Percentiles rank a stretch among this genome's conserved stretches.
phyloP scores from a whole-genome alignment of 1,140 invertebrate genomes.

The Lamellibrachia luymesi region DNA sequence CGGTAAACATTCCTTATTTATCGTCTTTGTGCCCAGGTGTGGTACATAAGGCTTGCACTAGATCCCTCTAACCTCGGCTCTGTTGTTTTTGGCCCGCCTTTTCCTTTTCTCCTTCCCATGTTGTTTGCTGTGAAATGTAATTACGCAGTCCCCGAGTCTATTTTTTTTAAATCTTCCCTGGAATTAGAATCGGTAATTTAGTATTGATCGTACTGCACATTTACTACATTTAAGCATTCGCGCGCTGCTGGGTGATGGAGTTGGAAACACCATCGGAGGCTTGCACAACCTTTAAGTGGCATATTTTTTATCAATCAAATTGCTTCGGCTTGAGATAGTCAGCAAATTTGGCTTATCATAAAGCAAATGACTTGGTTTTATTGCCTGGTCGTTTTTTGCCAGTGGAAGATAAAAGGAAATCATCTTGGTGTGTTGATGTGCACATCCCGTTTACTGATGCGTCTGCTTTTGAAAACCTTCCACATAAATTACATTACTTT shows the following conservation, averaged over 20 bases:
- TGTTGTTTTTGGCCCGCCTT: not conserved
- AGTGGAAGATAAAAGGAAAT: not conserved
- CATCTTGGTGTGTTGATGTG: not conserved
- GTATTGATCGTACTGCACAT: not conserved
- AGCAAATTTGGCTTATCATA: not conserved
- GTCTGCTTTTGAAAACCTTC: not conserved
- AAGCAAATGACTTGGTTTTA: not conserved
- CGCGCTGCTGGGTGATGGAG: not conserved
- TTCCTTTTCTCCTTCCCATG: not conserved
- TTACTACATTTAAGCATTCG: not conserved
- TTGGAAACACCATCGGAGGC: not conserved
- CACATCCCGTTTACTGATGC: not conserved
- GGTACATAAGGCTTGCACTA: not conserved
- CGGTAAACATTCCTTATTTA: not conserved
- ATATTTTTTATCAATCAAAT: not conserved
- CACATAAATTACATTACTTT: not conserved
- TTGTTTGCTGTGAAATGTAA: not conserved
- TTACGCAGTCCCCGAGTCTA: not conserved
- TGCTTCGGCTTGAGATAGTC: not conserved
- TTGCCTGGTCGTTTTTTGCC: not conserved
- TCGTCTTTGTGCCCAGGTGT: too few relatives aligned
- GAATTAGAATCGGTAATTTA: not conserved
- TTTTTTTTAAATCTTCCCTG: not conserved
- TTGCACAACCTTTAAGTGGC: not conserved
- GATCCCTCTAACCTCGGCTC: not conserved